Percentiles rank a stretch among this genome's conserved stretches.
Evolutionary conservation across 2,888 invertebrate genomes (phyloP).

Genomic region (Poecilus cupreus): DNA sequence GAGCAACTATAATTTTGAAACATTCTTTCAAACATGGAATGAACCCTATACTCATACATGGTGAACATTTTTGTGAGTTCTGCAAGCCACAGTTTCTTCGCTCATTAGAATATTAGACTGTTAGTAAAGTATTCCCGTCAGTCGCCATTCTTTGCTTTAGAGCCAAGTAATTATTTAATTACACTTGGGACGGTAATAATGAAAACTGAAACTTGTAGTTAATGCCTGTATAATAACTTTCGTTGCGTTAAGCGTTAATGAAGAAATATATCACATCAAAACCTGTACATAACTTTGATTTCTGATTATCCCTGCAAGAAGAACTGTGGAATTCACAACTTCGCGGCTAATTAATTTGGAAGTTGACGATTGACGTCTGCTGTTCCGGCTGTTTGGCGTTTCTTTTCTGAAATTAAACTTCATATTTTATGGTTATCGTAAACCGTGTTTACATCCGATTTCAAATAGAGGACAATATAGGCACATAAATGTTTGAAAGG

Average conservation of each 20-base stretch:
- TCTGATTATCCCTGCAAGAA: background rate
- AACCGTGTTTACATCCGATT: background rate
- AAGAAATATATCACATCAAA: constrained; percentile 48
- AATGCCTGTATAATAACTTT: constrained; percentile 43
- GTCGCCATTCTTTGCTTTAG: no score
- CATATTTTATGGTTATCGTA: background rate
- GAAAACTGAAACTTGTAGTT: constrained; percentile 38
- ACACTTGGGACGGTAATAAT: constrained; percentile 3
- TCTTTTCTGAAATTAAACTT: background rate
- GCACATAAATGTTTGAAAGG: no score
- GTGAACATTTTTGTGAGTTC: no score
- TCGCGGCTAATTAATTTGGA: background rate
- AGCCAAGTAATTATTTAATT: constrained; percentile 37
- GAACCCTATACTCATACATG: no score
- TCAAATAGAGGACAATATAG: no score
- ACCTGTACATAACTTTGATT: constrained; percentile 6
- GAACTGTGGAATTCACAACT: background rate
- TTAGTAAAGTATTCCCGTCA: no score
- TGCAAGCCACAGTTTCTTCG: no score
- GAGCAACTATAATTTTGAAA: no score
- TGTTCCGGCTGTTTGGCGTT: background rate
- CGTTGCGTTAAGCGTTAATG: constrained; percentile 37
- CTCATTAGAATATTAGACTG: no score
- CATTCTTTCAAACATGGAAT: no score
- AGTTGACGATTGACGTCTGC: background rate